Evolutionary conservation across 2,797 vertebrate species (phyloP).

Genomic region (Sciurus vulgaris): DNA sequence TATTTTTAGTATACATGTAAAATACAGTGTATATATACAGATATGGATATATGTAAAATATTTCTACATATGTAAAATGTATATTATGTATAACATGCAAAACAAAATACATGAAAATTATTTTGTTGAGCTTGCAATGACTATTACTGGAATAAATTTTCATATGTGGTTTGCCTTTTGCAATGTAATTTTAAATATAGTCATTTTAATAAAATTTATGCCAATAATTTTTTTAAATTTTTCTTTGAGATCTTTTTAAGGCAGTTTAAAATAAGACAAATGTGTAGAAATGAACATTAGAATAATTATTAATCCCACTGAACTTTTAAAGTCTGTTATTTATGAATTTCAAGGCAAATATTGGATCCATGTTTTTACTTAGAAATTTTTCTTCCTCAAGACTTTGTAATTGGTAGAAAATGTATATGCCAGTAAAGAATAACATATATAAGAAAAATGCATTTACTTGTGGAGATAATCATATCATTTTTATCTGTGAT

Average conservation of each 20-base stretch:
- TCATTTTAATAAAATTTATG: conserved; percentile 50
- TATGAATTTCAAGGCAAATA: conserved; percentile 61
- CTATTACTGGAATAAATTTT: conserved; percentile 43
- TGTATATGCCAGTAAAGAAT: background rate
- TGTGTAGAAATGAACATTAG: conserved; percentile 5
- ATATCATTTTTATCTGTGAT: conserved; percentile 44
- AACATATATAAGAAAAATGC: conserved; percentile 44
- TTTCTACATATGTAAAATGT: background rate
- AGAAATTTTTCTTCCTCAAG: conserved; percentile 46
- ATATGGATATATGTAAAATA: background rate
- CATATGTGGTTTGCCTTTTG: conserved; percentile 25
- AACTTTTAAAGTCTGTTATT: conserved; percentile 14
- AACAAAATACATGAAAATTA: conserved; percentile 13
- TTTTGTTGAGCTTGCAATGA: conserved; percentile 46
- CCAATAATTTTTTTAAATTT: background rate
- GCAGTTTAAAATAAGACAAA: conserved; percentile 35
- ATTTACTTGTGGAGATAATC: conserved; percentile 25
- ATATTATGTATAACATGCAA: conserved; percentile 11
- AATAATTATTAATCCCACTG: conserved; percentile 24
- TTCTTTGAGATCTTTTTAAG: background rate
- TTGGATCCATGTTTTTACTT: conserved; percentile 27
- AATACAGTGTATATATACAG: background rate
- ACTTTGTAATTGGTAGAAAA: conserved; percentile 46
- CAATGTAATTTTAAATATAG: conserved; percentile 48
- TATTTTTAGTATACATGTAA: conserved; percentile 12